Evolutionary conservation across 2,888 invertebrate genomes (phyloP), one percentile per base, ranked within the genome.

Genomic region (Acanthosoma haemorrhoidale): DNA sequence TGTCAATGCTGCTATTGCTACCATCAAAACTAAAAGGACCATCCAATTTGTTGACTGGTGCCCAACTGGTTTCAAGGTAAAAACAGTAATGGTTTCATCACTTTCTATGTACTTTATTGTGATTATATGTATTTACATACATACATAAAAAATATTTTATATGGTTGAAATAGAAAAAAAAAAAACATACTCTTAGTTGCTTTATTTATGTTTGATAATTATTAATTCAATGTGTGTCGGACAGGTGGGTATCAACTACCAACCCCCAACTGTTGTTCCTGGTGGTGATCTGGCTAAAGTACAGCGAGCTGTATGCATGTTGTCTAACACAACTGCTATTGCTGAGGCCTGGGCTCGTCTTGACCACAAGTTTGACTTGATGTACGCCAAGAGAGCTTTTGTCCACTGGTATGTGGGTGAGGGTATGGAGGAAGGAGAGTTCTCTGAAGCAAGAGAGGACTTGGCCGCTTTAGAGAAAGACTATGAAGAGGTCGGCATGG

Each of bases 221-320:
- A n/a, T n/a, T n/a, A n/a, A n/a, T n/a, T n/a, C 2, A 2, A 6
- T 58, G 1, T 59, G 29, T 21, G 4, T 2, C 16, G 58, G 68
- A 18, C 43, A 74, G 74, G 78, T 77, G 67, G 76, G 76, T 34
- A 76, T 76, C 70, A 76, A 76, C 70, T 75, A 75, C 59, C 76
- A 76, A 51, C 75, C 93, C 73, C 92, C 92, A 32, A 92, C 92
- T 74, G 94, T 93, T 34, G 94, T 96, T 67, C 96, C 96, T 15
- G 94, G 94, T 6, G 95, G 94, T 29, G 95, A 96, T 80, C 81
- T 94, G 81, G 95, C 96, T 75, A 95, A 94, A 84, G 94, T 96
- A 32, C 93, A 94, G 81, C 90, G 96, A 77, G 95, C 96, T 75
- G 95, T 96, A 36, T 96, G 96, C 88, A 96, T 96, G 96, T 85